Evolutionary conservation across 2,888 invertebrate genomes (phyloP), one percentile per base, ranked within the genome.

Genomic region (Campaea margaritaria): DNA sequence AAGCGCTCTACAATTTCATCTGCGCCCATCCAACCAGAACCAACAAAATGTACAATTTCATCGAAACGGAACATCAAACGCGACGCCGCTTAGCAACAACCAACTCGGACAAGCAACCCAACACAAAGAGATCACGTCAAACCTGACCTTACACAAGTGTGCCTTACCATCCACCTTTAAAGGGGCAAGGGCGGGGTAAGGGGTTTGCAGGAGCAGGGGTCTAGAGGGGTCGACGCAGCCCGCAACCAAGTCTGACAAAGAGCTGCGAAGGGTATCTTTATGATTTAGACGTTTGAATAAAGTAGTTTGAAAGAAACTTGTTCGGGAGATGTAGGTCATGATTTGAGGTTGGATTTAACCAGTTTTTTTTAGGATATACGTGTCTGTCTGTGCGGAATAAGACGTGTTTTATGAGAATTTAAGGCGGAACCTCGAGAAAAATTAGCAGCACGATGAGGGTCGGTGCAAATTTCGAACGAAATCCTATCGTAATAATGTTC

Each of bases 121-220:
- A 41, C 21, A 46, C 41, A 59, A 52, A 58, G 38, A 36, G 16
- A 45, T 15, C 16, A 10, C 10, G 28, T 15, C 27, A 49, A 53
- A 49, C 59, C 59, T 59, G 59, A 59, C 59, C 59, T 59, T 49
- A 53, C 59, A 15, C 54, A 59, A 59, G 45, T 16, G 41, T 50
- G 14, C 38, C 44, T 49, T 46, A 34, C 43, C 43, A 49, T 50
- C 49, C 28, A 38, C n/a, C 42, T 45, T 45, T 47, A 34, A 47
- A 46, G 21, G 21, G 2, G 21, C 21, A 21, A 21, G 21, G 21
- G 5, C 21, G 21, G 21, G 21, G 21, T 5, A 21, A 47, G 42
- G 56, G 43, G 38, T 28, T 14, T 10, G 27, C 21, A 46, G 53
- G 14, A 9, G 31, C 31, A 3, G 36, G 44, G 43, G 36, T 27